Base-by-base conservation (phyloP, 2,797 vertebrate genomes). In the Smutsia temminckii region DNA sequence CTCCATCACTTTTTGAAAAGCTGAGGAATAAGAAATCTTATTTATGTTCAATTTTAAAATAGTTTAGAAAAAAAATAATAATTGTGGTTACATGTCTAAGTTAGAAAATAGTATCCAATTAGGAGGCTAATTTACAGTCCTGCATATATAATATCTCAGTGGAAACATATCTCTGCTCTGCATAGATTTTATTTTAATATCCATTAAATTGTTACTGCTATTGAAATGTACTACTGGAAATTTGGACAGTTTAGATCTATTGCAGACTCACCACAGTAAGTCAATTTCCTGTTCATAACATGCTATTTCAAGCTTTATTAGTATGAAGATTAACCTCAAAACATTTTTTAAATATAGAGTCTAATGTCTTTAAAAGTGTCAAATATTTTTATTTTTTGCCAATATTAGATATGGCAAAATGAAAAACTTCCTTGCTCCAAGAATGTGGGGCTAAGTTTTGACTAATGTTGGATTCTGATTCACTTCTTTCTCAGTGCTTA, bases 91-190 rank as follows among this genome's bases (percentile, higher is more conserved):
- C 18, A 21, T 63, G 49, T 10, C 40, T 63, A 27, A 57, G 21
- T 87, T 84, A 74, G 66, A 95, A 96, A 96, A 85, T 29, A 89
- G 42, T 59, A n/a, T 75, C 29, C 34, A 66, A 34, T 91, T 16
- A 78, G 49, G 17, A 93, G 93, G 9, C 7, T 57, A 51, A 57
- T 91, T 89, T 91, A 68, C 4, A 87, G 23, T 25, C 20, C 55
- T 66, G 4, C 17, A 46, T 53, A 25, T 23, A 29, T 14, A 66
- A 46, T 27, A 74, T 66, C 6, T 17, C 5, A 78, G 3, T 63
- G 25, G 13, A 80, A 83, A 92, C 11, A 64, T 14, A 49, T 14
- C 9, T 95, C n/a, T 95, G 16, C 61, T 91, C 29, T 93, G 37
- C 11, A 51, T 59, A 64, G 42, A 32, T 78, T 63, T 93, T 75